Conservation (phyloP, 2,888 invertebrate genomes). For the Nematopogon swammerdamellus region DNA sequence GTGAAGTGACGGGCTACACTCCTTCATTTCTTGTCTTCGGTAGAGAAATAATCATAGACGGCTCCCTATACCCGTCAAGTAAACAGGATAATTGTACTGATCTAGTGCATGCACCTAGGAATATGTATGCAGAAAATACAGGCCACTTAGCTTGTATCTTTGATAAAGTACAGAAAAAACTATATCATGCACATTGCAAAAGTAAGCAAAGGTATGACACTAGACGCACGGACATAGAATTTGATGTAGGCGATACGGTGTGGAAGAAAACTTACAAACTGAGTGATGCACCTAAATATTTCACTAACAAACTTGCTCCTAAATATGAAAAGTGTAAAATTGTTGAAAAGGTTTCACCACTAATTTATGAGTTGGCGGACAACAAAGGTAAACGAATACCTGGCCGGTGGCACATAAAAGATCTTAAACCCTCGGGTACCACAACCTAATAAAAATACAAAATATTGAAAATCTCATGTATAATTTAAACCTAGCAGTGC, state of each 20-base stretch:
- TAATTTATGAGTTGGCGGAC: constrained; percentile 1
- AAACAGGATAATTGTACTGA: not conserved
- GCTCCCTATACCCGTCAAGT: not conserved
- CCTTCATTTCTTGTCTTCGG: constrained; percentile 17
- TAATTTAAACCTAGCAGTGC: too few relatives aligned
- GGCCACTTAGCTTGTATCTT: constrained; percentile 3
- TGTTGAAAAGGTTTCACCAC: not conserved
- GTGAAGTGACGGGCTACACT: constrained; percentile 6
- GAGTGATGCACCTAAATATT: constrained; percentile 10
- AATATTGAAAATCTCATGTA: too few relatives aligned
- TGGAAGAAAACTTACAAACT: constrained; percentile 14
- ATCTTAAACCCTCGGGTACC: not conserved
- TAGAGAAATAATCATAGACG: constrained; percentile 6
- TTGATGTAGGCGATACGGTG: constrained; percentile 8
- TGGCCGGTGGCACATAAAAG: not conserved
- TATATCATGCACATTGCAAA: not conserved
- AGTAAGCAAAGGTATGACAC: not conserved
- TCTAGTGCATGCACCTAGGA: constrained; percentile 3
- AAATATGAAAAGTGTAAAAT: not conserved
- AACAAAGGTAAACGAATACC: not conserved
- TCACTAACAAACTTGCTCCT: not conserved
- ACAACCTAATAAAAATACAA: not conserved
- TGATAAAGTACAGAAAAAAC: not conserved
- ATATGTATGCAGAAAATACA: constrained; percentile 5
- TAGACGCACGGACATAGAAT: constrained; percentile 1